Conservation (phyloP, 2,113 vertebrate species). For the Mustela nigripes region DNA sequence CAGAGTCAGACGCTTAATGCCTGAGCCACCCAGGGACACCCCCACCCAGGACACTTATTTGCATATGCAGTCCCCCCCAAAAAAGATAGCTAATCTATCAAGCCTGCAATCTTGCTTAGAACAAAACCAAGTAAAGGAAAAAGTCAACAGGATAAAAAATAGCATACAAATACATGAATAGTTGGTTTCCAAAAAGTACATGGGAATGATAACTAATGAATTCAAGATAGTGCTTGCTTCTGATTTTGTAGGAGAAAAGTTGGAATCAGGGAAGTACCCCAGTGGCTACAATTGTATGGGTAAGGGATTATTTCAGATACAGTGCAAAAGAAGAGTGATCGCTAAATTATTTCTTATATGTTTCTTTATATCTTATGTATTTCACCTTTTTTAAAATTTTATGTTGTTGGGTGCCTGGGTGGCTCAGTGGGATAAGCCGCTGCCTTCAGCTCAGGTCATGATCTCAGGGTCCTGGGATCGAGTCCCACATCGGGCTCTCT, state of each 20-base stretch:
- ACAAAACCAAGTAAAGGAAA: slow-evolving; percentile 48
- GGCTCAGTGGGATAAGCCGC: no score
- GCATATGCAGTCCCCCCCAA: background rate
- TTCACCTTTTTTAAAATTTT: background rate
- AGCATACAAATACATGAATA: background rate
- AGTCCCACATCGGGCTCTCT: no score
- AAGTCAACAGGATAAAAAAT: slow-evolving; percentile 8
- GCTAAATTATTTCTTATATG: background rate
- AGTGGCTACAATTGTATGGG: background rate
- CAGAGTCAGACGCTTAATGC: no score
- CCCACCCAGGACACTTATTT: background rate
- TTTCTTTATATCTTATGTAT: slow-evolving; percentile 32
- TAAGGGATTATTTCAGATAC: background rate
- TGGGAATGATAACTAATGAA: background rate
- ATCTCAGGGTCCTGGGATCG: no score
- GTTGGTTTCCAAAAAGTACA: background rate
- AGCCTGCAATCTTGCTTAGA: slow-evolving; percentile 34
- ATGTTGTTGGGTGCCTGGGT: no score
- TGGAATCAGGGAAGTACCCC: background rate
- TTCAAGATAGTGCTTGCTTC: background rate
- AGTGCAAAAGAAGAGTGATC: background rate
- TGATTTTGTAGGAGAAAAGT: background rate
- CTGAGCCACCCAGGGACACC: no score
- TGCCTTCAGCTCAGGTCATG: no score
- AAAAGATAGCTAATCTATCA: background rate